Base-by-base conservation (phyloP, 2,888 invertebrate species). In the Euphydryas editha region DNA sequence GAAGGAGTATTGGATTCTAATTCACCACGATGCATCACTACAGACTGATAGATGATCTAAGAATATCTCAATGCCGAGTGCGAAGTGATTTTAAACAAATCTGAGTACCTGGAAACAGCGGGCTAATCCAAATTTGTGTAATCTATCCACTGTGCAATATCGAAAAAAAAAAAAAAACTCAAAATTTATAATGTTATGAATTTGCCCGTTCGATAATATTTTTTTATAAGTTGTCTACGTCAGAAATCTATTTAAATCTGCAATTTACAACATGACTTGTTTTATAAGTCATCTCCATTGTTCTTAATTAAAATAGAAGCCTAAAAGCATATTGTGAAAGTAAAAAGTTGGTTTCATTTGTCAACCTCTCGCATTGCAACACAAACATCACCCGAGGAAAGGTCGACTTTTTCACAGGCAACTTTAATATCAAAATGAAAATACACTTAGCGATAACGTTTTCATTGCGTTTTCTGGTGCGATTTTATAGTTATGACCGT, bases 301-400 rank as follows among this genome's bases (percentile, higher is more conserved):
- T 51, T 24, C n/a, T 51, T n/a, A 51, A 51, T 24, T 51, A 51
- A 24, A 51, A 51, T 20, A 7, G 13, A 51, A 51, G 42, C 24
- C 49, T 24, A 49, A 49, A 49, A 51, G 49, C 24, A 24, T 24
- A 51, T 24, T n/a, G 24, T 15, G 76, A 75, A 74, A 75, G 42
- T 79, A 77, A 78, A 78, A 82, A 81, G 77, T 81, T 81, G 75
- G 80, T 81, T 83, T 87, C 86, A 87, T 88, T 89, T 89, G 88
- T 88, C 88, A 89, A 87, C 82, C n/a, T 83, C 81, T 78, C 75
- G 83, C 84, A 84, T 86, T 85, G 81, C 78, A 77, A 77, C 77
- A 77, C 79, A 37, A 60, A 81, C 79, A 78, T 81, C 76, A 79
- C 76, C 74, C 74, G 76, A 81, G 79, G 80, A 84, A 82, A 84